These are phyloP conservation scores for Antrozous pallidus DNA, from an alignment of 2,797 vertebrate genomes.

Conservation along the genomic window DNA sequence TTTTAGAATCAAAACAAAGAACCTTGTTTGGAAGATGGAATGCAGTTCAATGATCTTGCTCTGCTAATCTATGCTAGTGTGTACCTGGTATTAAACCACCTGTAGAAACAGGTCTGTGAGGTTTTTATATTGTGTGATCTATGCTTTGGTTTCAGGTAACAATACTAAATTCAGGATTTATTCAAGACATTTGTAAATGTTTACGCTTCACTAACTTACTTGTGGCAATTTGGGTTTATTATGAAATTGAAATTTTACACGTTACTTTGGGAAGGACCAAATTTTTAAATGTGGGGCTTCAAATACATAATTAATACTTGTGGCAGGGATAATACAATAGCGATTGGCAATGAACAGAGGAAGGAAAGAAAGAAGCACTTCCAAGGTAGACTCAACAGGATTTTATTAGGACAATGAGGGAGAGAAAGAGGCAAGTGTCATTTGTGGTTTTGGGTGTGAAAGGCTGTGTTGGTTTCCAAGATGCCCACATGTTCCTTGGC, in stretches of 20 bases:
- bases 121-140: neutral
- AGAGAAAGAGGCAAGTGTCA: neutral
- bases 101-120: constrained; percentile 39
- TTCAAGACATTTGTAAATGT: constrained; percentile 23
- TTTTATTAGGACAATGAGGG: neutral
- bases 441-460: neutral
- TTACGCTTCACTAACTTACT: neutral
- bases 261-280: neutral
- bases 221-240: neutral
- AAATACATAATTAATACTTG: neutral
- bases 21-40: neutral
- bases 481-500: neutral
- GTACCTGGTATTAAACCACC: neutral
- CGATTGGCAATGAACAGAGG: neutral
- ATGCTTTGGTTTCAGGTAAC: neutral
- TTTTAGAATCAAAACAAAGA: neutral
- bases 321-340: neutral
- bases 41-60: constrained; percentile 22
- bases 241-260: neutral
- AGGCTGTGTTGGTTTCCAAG: neutral
- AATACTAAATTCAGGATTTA: neutral
- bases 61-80: neutral
- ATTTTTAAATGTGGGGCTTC: constrained; percentile 6
- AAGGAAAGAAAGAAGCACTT: neutral
- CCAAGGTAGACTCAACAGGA: neutral